Evolutionary conservation across 1,140 invertebrate species (phyloP).

Genomic region (Brachionus manjavacas): DNA sequence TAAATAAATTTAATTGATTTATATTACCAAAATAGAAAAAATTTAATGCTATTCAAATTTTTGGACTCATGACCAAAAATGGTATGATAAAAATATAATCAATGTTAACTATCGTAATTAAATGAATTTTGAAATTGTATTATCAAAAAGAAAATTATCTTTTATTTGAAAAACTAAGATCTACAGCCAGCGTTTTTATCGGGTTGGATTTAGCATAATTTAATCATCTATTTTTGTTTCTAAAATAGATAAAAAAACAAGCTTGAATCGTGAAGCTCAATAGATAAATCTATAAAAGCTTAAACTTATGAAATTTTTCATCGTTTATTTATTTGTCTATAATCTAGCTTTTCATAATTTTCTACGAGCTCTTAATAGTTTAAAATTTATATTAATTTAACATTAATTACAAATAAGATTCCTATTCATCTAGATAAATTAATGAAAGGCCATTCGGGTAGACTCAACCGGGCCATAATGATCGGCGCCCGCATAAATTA

Average conservation of each 20-base stretch:
- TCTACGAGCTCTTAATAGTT: not conserved
- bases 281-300: not conserved
- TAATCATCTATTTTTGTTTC: not conserved
- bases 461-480: no score
- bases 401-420: not conserved
- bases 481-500: not conserved
- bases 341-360: not conserved
- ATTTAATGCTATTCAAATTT: no score
- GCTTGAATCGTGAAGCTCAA: not conserved
- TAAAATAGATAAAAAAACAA: slow-evolving; percentile 17
- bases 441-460: not conserved
- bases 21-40: no score
- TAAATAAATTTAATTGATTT: no score
- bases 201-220: slow-evolving; percentile 4
- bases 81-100: not conserved
- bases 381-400: not conserved
- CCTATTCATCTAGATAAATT: not conserved
- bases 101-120: not conserved
- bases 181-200: not conserved
- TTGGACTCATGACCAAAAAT: not conserved
- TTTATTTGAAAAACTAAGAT: not conserved
- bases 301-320: not conserved
- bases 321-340: slow-evolving; percentile 19
- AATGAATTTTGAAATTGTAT: not conserved
- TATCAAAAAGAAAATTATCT: not conserved